Evolutionary conservation across 2,888 invertebrate species (phyloP).

Genomic region (Trypoxylon attenuatum): DNA sequence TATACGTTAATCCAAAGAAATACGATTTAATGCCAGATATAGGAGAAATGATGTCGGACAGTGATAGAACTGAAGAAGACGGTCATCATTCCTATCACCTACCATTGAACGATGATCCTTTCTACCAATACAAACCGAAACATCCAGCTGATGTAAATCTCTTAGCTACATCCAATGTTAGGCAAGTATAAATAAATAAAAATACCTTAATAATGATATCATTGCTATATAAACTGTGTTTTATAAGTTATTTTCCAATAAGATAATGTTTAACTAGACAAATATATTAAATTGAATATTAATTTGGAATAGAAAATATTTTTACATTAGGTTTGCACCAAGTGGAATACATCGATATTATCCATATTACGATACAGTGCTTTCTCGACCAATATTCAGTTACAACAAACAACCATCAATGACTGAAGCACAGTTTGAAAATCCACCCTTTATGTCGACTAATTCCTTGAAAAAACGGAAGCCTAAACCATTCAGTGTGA

Average conservation of each 20-base stretch:
- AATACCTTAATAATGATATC: background rate
- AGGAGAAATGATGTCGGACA: conserved; percentile 60
- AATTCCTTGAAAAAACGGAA: conserved; percentile 58
- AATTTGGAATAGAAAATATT: no score
- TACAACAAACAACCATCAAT: conserved; percentile 42
- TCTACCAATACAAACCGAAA: conserved; percentile 83
- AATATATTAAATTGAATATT: no score
- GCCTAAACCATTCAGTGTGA: conserved; percentile 79
- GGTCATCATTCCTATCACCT: conserved; percentile 62
- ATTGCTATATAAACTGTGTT: background rate
- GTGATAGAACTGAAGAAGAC: conserved; percentile 57
- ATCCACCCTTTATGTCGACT: conserved; percentile 36
- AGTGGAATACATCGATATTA: conserved; percentile 64
- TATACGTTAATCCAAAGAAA: conserved; percentile 70
- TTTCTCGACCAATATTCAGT: conserved; percentile 55
- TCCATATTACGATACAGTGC: conserved; percentile 60
- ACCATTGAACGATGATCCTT: conserved; percentile 77
- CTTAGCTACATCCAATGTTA: conserved; percentile 77
- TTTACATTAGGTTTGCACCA: conserved; percentile 71
- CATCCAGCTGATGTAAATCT: conserved; percentile 85
- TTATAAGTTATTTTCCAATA: no score
- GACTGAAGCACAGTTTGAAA: conserved; percentile 58
- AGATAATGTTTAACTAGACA: no score
- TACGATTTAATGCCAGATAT: conserved; percentile 56
- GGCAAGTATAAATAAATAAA: conserved; percentile 47